These are phyloP conservation scores for Heliconius erato DNA, from an alignment of 2,888 invertebrate species.

Conservation along the genomic window DNA sequence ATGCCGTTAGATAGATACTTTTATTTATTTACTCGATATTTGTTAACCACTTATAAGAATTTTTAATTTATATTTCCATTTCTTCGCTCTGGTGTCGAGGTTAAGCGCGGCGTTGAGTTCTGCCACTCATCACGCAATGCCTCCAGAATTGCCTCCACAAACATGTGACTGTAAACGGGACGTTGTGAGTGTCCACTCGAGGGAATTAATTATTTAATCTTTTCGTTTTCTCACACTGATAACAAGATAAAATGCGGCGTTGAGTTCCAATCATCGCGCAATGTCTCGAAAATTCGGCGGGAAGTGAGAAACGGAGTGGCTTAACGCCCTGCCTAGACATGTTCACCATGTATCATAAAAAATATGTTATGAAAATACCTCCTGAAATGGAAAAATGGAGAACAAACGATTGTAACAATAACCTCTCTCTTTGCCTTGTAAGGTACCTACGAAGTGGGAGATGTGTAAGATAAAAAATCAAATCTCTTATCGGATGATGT, in stretches of 20 bases:
- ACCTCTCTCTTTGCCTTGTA: not conserved
- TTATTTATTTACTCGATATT: not conserved
- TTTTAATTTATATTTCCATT: no score
- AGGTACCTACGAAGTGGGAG: not conserved
- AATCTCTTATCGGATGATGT: constrained; percentile 29
- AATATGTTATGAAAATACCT: not conserved
- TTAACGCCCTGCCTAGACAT: no score
- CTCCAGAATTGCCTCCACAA: no score
- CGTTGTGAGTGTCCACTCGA: not conserved
- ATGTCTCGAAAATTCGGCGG: no score
- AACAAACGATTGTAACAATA: not conserved
- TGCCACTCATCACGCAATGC: no score
- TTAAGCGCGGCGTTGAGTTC: no score
- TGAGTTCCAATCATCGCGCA: not conserved
- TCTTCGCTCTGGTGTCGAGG: no score
- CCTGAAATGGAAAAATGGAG: not conserved
- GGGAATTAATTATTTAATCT: not conserved
- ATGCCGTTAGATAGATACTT: not conserved
- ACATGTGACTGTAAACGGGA: no score
- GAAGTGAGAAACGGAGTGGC: not conserved
- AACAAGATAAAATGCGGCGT: not conserved
- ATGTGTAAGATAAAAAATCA: constrained; percentile 24
- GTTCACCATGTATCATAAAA: no score
- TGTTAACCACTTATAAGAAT: no score
- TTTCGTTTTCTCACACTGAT: not conserved